These are phyloP conservation scores for Mythimna loreyi DNA, from an alignment of 2,888 invertebrate genomes.

Conservation along the genomic window DNA sequence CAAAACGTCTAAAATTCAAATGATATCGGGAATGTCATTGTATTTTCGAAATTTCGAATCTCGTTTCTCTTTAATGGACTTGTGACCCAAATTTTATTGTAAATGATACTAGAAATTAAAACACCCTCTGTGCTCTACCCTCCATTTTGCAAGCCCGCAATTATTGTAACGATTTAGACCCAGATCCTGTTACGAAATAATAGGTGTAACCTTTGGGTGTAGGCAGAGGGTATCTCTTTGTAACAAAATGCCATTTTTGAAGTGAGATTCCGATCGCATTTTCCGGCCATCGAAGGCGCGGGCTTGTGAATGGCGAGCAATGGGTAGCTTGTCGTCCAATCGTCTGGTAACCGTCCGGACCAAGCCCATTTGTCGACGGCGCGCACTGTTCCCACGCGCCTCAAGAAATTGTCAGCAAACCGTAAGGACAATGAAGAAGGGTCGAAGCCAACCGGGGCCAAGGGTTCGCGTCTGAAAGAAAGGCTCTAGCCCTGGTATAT, in stretches of 20 bases:
- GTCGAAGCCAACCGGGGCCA: no score
- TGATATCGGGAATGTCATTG: conserved; percentile 5
- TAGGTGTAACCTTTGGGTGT: conserved; percentile 16
- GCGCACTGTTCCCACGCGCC: no score
- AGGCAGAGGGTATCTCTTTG: neutral
- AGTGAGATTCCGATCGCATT: no score
- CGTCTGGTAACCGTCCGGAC: no score
- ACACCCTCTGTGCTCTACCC: conserved; percentile 37
- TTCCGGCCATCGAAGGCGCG: no score
- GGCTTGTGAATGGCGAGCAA: no score
- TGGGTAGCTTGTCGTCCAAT: no score
- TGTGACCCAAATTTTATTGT: conserved; percentile 48
- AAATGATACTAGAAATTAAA: conserved; percentile 60
- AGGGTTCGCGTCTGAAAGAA: no score
- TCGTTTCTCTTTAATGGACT: conserved; percentile 29
- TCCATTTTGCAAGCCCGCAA: conserved; percentile 48
- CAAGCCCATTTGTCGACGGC: no score
- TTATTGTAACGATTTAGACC: conserved; percentile 52
- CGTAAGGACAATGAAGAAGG: no score
- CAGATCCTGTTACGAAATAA: conserved; percentile 40
- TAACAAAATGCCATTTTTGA: neutral
- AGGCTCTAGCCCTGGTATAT: no score
- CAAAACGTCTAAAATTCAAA: conserved; percentile 4
- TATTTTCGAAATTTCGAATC: conserved; percentile 12
- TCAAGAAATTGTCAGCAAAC: no score